A percentile compares a stretch with the other conserved stretches of the same genome.
Conservation (phyloP, 2,113 vertebrate genomes). For the Anser cygnoides region DNA sequence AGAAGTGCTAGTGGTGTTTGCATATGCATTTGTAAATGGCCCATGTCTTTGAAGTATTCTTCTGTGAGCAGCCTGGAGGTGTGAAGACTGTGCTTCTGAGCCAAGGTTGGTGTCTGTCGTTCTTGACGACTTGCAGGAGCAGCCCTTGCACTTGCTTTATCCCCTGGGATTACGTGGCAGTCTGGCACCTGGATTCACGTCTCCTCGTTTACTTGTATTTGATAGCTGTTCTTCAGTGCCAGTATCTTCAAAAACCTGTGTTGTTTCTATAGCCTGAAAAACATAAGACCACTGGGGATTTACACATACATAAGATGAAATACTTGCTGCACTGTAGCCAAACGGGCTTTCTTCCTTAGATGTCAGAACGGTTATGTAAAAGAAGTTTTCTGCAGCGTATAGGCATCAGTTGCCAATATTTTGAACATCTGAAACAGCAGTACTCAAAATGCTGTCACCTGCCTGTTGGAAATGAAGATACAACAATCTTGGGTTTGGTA, state of each 20-base stretch:
- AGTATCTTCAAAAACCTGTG: neutral
- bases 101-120: neutral
- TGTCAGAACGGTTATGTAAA: neutral
- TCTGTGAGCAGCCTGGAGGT: neutral
- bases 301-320: rapidly evolving
- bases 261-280: neutral
- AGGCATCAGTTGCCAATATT: neutral
- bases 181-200: neutral
- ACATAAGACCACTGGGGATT: neutral
- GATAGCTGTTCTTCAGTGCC: neutral
- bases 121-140: neutral
- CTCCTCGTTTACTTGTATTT: neutral
- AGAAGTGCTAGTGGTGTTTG: neutral
- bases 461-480: neutral
- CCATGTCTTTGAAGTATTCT: neutral
- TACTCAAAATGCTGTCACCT: neutral
- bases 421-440: neutral
- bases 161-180: neutral
- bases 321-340: neutral
- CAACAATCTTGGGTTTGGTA: neutral
- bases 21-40: neutral
- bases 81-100: neutral
- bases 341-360: neutral
- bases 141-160: neutral
- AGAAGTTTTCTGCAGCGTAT: neutral